Evolutionary conservation across 53 echinoderm and acorn worm species (phyloP).

Genomic region (Antedon mediterranea): DNA sequence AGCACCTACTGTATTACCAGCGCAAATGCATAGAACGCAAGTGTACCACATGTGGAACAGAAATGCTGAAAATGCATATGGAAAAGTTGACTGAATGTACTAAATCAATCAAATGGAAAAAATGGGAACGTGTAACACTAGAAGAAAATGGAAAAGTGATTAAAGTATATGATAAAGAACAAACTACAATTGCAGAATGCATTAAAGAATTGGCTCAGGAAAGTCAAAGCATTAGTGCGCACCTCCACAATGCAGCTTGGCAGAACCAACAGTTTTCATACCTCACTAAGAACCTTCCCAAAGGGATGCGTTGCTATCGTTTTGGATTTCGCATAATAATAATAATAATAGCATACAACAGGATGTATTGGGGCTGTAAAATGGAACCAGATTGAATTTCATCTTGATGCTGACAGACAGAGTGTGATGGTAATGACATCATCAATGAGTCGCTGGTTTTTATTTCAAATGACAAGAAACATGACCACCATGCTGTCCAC

Average conservation of each 20-base stretch:
- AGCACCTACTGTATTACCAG: too few species aligned
- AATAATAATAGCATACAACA: too few species aligned
- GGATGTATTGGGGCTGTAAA: too few species aligned
- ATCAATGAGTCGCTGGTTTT: too few species aligned
- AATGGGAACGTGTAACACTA: slow-evolving; percentile 19
- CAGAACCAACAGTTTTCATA: slow-evolving; percentile 10
- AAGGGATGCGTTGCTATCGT: slow-evolving; percentile 18
- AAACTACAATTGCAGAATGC: not conserved
- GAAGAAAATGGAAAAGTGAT: slow-evolving; percentile 5
- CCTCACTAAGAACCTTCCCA: slow-evolving; percentile 9
- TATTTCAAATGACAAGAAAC: too few species aligned
- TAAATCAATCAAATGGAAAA: slow-evolving; percentile 15
- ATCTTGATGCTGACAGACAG: too few species aligned
- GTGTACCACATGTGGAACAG: too few species aligned
- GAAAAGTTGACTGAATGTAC: not conserved
- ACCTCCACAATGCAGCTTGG: slow-evolving; percentile 29
- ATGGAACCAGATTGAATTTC: too few species aligned
- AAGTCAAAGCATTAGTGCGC: slow-evolving; percentile 1
- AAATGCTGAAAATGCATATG: too few species aligned
- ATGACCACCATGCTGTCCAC: too few species aligned
- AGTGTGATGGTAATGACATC: too few species aligned
- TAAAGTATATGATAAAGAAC: slow-evolving; percentile 2
- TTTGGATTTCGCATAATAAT: slow-evolving; percentile 44
- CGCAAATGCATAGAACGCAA: too few species aligned
- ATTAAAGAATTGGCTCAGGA: slow-evolving; percentile 23